Evolutionary conservation across 2,888 invertebrate genomes (phyloP).

Genomic region (Argyresthia albistria): DNA sequence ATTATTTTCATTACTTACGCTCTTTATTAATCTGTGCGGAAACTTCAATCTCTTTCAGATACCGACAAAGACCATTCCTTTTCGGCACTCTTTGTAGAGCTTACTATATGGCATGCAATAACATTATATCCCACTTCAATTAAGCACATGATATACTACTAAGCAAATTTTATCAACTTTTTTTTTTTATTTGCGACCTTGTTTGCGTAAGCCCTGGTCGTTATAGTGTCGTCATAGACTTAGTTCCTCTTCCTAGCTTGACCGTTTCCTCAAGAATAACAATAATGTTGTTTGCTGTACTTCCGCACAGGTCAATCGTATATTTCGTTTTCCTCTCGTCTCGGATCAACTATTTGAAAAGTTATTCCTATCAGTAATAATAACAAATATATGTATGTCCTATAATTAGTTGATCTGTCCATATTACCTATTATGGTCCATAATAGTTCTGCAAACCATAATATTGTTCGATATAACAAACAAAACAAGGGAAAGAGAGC

Average conservation of each 20-base stretch:
- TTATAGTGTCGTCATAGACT: not conserved
- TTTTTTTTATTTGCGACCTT: slow-evolving; percentile 17
- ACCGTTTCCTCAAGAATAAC: slow-evolving; percentile 23
- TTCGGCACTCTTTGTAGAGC: too few species aligned
- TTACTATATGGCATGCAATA: too few species aligned
- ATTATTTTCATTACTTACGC: too few species aligned
- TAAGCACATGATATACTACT: not conserved
- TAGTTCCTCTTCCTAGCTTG: slow-evolving; percentile 51
- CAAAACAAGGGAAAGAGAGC: not conserved
- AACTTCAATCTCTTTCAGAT: too few species aligned
- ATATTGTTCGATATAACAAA: too few species aligned
- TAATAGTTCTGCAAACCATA: too few species aligned
- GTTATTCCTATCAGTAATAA: slow-evolving; percentile 3
- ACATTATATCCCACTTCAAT: too few species aligned
- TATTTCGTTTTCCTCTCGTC: not conserved
- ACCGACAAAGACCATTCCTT: too few species aligned
- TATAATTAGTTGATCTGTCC: too few species aligned
- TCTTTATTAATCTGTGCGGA: too few species aligned
- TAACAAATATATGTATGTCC: not conserved
- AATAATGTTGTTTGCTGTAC: slow-evolving; percentile 27
- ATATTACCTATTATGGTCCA: too few species aligned
- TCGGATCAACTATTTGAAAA: not conserved
- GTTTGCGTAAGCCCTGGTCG: slow-evolving; percentile 40
- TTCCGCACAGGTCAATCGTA: slow-evolving; percentile 34
- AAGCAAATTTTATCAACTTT: slow-evolving; percentile 28